phyloP scores from a whole-genome alignment of 2,888 invertebrate genomes.

The Autographa gamma region DNA sequence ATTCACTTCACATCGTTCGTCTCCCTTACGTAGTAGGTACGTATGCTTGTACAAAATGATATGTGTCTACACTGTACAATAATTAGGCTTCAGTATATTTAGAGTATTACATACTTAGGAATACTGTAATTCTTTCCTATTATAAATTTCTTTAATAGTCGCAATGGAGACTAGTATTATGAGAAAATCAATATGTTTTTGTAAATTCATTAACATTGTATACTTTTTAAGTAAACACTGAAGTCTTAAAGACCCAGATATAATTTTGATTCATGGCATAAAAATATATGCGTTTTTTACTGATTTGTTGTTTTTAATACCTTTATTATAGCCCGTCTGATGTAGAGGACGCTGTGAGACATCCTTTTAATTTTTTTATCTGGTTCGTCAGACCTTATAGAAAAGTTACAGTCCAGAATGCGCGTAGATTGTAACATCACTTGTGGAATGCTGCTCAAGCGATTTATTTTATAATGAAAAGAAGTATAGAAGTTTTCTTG shows the following conservation, averaged over 20 bases:
- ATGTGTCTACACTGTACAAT: conserved; percentile 62
- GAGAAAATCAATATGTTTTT: conserved; percentile 55
- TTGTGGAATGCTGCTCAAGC: background rate
- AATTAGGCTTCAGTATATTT: conserved; percentile 58
- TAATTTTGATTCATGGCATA: conserved; percentile 58
- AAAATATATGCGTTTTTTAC: conserved; percentile 57
- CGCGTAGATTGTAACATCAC: conserved; percentile 34
- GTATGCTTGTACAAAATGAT: conserved; percentile 61
- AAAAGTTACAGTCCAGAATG: conserved; percentile 36
- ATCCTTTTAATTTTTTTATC: conserved; percentile 2
- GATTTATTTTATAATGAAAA: background rate
- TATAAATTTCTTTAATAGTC: conserved; percentile 49
- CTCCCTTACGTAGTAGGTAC: conserved; percentile 52
- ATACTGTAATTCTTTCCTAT: conserved; percentile 57
- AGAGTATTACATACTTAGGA: conserved; percentile 58
- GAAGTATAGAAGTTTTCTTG: background rate
- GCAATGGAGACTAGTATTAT: conserved; percentile 51
- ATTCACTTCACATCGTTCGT: conserved; percentile 54
- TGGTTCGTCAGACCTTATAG: conserved; percentile 22
- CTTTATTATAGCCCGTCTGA: conserved; percentile 39
- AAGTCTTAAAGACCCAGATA: conserved; percentile 57
- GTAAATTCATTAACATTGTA: conserved; percentile 58
- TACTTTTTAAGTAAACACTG: conserved; percentile 57
- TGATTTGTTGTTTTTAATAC: conserved; percentile 58
- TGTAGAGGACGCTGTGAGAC: conserved; percentile 31